A percentile compares a stretch with the other conserved stretches of the same genome.
Conservation (phyloP, 2,888 invertebrate species). For the Panorpa germanica region DNA sequence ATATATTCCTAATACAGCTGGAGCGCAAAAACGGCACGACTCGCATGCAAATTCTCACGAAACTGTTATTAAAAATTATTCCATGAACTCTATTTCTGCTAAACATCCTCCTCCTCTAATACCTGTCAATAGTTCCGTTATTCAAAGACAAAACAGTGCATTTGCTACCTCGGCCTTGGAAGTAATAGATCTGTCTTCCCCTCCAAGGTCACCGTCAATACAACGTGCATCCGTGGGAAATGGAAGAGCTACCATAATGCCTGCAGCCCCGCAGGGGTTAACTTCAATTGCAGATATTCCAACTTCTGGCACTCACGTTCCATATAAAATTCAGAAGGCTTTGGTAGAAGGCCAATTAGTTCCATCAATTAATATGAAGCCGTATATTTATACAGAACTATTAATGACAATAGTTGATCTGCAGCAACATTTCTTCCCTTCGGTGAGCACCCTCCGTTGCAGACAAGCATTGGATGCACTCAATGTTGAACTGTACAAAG, state of each 20-base stretch:
- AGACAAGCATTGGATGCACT: slow-evolving; percentile 66
- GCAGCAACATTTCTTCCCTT: slow-evolving; percentile 62
- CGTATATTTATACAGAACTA: slow-evolving; percentile 62
- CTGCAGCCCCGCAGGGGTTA: slow-evolving; percentile 26
- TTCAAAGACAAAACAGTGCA: slow-evolving; percentile 11
- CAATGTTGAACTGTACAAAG: slow-evolving; percentile 59
- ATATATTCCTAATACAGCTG: too few relatives aligned
- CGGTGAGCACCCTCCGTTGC: slow-evolving; percentile 51
- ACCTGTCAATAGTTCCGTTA: slow-evolving; percentile 4
- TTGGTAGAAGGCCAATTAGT: slow-evolving; percentile 64
- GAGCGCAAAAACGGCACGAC: too few relatives aligned
- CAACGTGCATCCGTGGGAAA: slow-evolving; percentile 14
- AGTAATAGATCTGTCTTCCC: slow-evolving; percentile 30
- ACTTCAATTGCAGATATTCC: slow-evolving; percentile 52
- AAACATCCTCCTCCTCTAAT: neutral
- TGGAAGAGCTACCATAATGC: slow-evolving; percentile 17
- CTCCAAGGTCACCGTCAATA: slow-evolving; percentile 21
- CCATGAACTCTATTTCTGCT: too few relatives aligned
- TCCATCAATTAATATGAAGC: slow-evolving; percentile 74
- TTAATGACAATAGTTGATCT: slow-evolving; percentile 70
- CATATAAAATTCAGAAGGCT: slow-evolving; percentile 66
- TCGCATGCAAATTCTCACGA: too few relatives aligned
- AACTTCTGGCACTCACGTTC: slow-evolving; percentile 44
- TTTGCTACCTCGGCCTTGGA: slow-evolving; percentile 20
- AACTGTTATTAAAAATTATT: too few relatives aligned